Conservation (phyloP, 2,888 invertebrate species). For the Metellina segmentata region DNA sequence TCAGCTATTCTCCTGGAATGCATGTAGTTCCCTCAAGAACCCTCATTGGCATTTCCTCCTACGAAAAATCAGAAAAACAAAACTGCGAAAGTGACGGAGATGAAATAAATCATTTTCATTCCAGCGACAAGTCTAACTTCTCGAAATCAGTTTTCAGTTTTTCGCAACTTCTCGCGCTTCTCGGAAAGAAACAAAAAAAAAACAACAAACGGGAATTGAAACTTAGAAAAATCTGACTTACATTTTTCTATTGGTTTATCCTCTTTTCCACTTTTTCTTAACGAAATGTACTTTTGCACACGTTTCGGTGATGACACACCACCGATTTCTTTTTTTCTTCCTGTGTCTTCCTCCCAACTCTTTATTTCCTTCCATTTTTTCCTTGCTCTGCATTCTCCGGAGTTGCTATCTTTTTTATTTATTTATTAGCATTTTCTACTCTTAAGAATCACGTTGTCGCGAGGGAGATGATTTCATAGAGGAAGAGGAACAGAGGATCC, state of each 20-base stretch:
- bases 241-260: conserved; percentile 71
- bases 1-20: too few relatives aligned
- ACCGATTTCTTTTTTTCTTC: conserved; percentile 48
- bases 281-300: conserved; percentile 59
- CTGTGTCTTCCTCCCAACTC: background rate
- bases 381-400: background rate
- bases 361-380: background rate
- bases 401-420: conserved; percentile 24
- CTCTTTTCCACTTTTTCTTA: conserved; percentile 55
- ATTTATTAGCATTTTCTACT: conserved; percentile 41
- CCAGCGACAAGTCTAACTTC: conserved; percentile 56
- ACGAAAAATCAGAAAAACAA: too few relatives aligned
- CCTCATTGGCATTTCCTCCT: too few relatives aligned
- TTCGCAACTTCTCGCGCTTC: conserved; percentile 53
- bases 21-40: too few relatives aligned
- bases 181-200: conserved; percentile 30
- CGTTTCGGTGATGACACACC: conserved; percentile 51
- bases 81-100: background rate
- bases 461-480: conserved; percentile 51
- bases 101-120: conserved; percentile 69
- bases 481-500: conserved; percentile 1
- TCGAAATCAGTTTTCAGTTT: conserved; percentile 74
- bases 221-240: conserved; percentile 52
- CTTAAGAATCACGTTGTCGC: conserved; percentile 25
- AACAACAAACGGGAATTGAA: conserved; percentile 35